Base-by-base conservation (phyloP, 2,888 invertebrate species). In the Hydropsyche betteni region DNA sequence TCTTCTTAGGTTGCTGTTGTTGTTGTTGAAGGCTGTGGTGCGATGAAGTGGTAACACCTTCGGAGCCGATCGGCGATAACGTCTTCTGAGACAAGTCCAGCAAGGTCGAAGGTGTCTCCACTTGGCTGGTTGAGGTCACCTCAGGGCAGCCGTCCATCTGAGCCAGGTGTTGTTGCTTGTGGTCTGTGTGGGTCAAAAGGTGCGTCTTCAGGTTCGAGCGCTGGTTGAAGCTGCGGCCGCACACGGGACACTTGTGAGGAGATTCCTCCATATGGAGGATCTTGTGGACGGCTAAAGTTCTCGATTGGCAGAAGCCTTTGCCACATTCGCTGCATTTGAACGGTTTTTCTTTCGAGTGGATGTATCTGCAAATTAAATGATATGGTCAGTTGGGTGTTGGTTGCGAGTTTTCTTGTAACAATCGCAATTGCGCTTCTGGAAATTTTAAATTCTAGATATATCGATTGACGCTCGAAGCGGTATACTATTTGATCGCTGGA, bases 341-440 rank as follows among this genome's bases (percentile, higher is more conserved):
- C 0, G 99, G 99, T 84, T 99, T 99, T 86, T 98, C 97, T 84
- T 98, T 98, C 80, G 96, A 96, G 87, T 99, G 99, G 80, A 98
- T 99, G 87, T 98, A 99, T 84, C 96, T 96, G 89, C 75, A 88
- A 87, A 82, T 78, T 82, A 78, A 80, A 79, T 78, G 44, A 44
- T 44, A 10, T 8, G 44, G 44, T 44, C 44, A 44, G 2, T 24
- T 24, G 24, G 24, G 24, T 24, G 24, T 24, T 24, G 2, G 2
- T 44, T 44, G 10, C 44, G 44, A 4, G 44, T 44, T 44, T 44
- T 44, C 44, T 4, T 24, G 24, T 24, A 24, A 24, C 1, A 24
- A 24, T 24, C 24, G 24, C 2, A 24, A 24, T 24, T 24, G 24
- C 24, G 24, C 24, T 24, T 24, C 24, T 24, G 24, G 24, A 44